These are phyloP conservation scores for Pyrrhosoma nymphula DNA, from an alignment of 2,888 invertebrate genomes.

Conservation along the genomic window DNA sequence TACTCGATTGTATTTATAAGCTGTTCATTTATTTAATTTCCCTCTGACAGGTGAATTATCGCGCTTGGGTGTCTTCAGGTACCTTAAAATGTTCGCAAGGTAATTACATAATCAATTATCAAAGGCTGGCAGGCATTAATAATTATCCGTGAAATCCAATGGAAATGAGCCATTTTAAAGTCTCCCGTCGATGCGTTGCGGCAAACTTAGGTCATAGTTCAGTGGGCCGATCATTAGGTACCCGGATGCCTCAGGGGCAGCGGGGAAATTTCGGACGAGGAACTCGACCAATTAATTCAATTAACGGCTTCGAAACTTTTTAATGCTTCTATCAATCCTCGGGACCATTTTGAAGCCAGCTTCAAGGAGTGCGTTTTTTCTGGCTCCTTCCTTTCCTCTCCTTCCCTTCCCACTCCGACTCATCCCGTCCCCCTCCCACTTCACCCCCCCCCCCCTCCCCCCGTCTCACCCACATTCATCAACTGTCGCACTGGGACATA, in stretches of 20 bases:
- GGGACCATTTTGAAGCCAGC: background rate
- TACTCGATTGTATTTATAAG: too few species aligned
- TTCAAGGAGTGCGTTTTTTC: background rate
- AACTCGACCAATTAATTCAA: conserved; percentile 14
- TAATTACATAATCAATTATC: background rate
- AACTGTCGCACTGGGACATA: background rate
- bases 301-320: conserved; percentile 21
- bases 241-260: background rate
- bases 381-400: background rate
- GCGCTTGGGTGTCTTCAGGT: background rate
- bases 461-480: background rate
- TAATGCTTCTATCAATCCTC: background rate
- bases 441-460: background rate
- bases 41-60: background rate
- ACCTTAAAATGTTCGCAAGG: conserved; percentile 8
- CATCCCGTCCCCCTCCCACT: background rate
- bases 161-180: conserved; percentile 6
- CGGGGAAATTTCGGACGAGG: background rate
- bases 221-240: background rate
- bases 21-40: too few species aligned
- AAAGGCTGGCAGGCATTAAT: background rate
- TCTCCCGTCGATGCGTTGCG: background rate
- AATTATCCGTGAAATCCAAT: background rate
- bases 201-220: background rate
- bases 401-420: background rate